These are phyloP conservation scores for Eilema sororculum DNA, from an alignment of 2,888 invertebrate genomes.

Conservation along the genomic window DNA sequence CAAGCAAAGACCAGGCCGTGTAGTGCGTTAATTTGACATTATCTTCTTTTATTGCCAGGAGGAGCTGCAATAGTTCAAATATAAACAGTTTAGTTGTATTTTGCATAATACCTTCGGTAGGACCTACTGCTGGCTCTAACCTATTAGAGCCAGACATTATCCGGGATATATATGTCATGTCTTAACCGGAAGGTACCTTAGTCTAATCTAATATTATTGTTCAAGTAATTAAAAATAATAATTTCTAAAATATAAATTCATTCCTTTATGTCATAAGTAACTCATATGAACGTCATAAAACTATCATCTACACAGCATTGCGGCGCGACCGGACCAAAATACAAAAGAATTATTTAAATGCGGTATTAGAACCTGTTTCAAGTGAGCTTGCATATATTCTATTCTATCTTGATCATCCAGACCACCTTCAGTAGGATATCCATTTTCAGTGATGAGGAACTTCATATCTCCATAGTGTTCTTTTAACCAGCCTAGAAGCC, in stretches of 20 bases:
- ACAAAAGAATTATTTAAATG: not conserved
- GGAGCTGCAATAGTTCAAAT: conserved; percentile 51
- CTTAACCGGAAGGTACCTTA: no score
- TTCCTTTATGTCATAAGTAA: no score
- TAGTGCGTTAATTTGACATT: conserved; percentile 83
- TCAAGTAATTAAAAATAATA: no score
- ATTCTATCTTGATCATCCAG: conserved; percentile 37
- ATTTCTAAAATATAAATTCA: no score
- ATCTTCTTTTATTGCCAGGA: conserved; percentile 72
- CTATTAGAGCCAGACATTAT: no score
- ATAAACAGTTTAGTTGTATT: not conserved
- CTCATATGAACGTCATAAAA: no score
- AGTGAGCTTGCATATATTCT: conserved; percentile 39
- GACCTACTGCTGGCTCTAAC: no score
- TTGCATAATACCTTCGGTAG: no score
- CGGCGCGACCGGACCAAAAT: not conserved
- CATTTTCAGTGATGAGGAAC: conserved; percentile 77
- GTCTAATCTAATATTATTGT: no score
- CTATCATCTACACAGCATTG: not conserved
- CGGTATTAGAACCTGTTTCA: conserved; percentile 51
- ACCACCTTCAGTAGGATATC: conserved; percentile 47
- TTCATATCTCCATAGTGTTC: conserved; percentile 70
- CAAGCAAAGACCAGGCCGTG: conserved; percentile 88
- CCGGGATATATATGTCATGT: no score
- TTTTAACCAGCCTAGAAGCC: conserved; percentile 74